Base-by-base conservation (phyloP, 92 coral and sea anemone genomes). In the Desmophyllum pertusum region DNA sequence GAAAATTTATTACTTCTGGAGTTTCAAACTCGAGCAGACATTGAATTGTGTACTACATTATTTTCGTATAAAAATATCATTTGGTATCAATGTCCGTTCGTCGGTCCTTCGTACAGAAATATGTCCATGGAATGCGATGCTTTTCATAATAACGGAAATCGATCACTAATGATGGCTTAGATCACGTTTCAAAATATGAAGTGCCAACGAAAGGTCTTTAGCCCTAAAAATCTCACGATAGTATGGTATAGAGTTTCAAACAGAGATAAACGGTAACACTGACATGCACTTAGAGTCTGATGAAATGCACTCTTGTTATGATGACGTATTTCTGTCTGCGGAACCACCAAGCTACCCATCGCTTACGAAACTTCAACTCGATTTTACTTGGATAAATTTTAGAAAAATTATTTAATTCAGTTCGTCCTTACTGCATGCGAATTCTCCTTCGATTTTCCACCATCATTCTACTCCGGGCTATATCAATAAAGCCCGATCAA, bases 251-350 rank as follows among this genome's bases (percentile, higher is more conserved):
- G 36, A n/a, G 79, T 75, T 75, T 53, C 64, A 27, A 21, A 8
- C 40, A 18, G 3, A 75, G 79, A 75, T 75, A 50, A 75, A 75
- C 79, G 52, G 42, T 36, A 27, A 52, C n/a, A 36, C 35, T 21
- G 61, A 30, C 38, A 75, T 75, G 17, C 39, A 67, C 73, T 67
- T 67, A 37, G 55, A 35, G 19, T 35, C 40, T 36, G 66, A 35
- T 10, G 66, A 75, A 52, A 75, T 10, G 40, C 25, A 35, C 21
- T 40, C 79, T 41, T 72, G 31, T 3, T 36, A 36, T 10, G 41
- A 57, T 21, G 45, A 73, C 11, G 40, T 45, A 29, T 29, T 10
- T 1, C 38, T 73, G 42, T 36, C 42, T 14, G 17, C 38, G 23
- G 10, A 9, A 9, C 77, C 25, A 29, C n/a, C n/a, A n/a, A n/a